Conservation (phyloP, 2,113 vertebrate genomes). For the Platycercus adscitus region DNA sequence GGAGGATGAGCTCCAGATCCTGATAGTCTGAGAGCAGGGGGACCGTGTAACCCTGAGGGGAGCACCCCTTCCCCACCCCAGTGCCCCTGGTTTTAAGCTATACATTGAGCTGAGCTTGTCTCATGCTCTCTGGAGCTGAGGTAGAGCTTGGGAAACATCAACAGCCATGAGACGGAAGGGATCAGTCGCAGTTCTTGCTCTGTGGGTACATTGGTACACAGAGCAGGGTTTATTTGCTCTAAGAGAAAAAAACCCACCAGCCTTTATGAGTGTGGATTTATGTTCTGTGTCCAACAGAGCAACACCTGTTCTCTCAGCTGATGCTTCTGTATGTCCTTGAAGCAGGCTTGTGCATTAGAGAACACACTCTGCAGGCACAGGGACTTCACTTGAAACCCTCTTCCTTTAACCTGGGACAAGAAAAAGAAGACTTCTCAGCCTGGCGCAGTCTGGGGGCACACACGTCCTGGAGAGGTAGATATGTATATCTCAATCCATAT, state of each 20-base stretch:
- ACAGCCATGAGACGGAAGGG: not conserved
- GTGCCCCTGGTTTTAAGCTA: not conserved
- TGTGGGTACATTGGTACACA: not conserved
- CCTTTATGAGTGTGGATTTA: constrained; percentile 16
- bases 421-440: not conserved
- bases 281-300: constrained; percentile 2
- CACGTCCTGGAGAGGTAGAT: not conserved
- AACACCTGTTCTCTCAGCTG: constrained; percentile 48
- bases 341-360: not conserved
- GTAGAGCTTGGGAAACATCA: not conserved
- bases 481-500: not conserved
- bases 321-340: constrained; percentile 25
- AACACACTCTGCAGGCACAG: not conserved
- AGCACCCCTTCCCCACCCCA: not conserved
- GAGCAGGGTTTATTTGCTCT: constrained; percentile 23
- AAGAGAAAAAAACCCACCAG: not conserved
- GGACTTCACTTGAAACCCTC: not conserved
- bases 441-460: not conserved
- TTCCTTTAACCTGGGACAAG: not conserved
- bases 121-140: not conserved
- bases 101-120: not conserved
- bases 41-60: rapidly evolving
- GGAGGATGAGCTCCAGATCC: not conserved
- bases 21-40: not conserved
- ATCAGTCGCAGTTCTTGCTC: not conserved